phyloP scores from a whole-genome alignment of 2,797 vertebrate genomes.

The Enteromius argenteus region DNA sequence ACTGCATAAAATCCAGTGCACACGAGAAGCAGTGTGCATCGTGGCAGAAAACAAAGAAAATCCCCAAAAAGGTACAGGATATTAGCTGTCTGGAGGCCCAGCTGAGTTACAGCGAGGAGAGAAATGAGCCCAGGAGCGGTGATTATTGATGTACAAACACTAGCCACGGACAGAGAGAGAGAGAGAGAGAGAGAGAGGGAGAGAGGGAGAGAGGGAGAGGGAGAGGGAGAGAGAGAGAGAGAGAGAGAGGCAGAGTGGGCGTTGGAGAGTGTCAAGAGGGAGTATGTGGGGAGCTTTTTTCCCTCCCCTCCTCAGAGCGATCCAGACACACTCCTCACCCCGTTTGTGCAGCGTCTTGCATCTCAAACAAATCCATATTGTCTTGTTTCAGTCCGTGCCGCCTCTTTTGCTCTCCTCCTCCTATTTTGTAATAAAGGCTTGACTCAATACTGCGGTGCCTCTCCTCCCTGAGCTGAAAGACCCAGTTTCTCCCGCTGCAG shows the following conservation, averaged over 20 bases:
- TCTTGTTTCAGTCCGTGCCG: constrained; percentile 48
- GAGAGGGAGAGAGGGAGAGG: constrained; percentile 15
- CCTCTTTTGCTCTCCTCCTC: constrained; percentile 51
- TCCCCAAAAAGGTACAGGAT: background rate
- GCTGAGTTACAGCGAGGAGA: background rate
- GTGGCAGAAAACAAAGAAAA: background rate
- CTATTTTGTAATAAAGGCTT: constrained; percentile 62
- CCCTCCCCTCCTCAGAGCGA: constrained; percentile 25
- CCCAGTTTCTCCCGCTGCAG: constrained; percentile 66
- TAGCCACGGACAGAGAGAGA: constrained; percentile 47
- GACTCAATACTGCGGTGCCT: constrained; percentile 38
- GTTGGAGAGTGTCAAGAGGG: constrained; percentile 27
- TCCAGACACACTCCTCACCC: constrained; percentile 26
- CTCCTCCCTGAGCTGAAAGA: constrained; percentile 54
- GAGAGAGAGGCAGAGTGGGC: constrained; percentile 3
- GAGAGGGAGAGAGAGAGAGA: constrained; percentile 48
- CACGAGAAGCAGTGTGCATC: constrained; percentile 14
- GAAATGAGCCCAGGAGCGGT: constrained; percentile 4
- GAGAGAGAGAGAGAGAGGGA: constrained; percentile 43
- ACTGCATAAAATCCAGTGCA: background rate
- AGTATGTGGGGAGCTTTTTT: constrained; percentile 29
- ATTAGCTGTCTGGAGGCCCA: background rate
- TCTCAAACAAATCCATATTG: constrained; percentile 56
- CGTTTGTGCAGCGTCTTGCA: constrained; percentile 35
- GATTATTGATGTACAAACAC: constrained; percentile 25